Percentiles rank a stretch among this genome's conserved stretches.
Evolutionary conservation across 2,888 invertebrate species (phyloP).

Genomic region (Pachliopta kotzebuea): DNA sequence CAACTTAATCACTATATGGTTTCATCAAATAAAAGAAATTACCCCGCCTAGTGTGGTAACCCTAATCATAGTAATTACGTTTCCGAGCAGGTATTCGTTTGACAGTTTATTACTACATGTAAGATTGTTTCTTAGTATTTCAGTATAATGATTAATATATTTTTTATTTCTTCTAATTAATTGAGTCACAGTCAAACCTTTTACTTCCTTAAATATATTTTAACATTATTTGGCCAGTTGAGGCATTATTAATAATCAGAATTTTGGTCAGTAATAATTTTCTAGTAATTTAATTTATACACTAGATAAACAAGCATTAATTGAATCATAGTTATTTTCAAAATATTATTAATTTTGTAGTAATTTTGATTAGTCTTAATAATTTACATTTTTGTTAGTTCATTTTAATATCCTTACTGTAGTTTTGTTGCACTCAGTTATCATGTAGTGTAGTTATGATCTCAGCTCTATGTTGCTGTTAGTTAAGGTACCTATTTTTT

Average conservation of each 20-base stretch:
- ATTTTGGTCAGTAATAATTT: constrained; percentile 39
- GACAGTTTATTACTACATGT: too few relatives aligned
- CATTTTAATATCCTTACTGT: constrained; percentile 6
- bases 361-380: not conserved
- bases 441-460: constrained; percentile 33
- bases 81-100: too few relatives aligned
- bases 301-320: not conserved
- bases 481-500: constrained; percentile 23
- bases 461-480: constrained; percentile 35
- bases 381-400: not conserved
- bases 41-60: too few relatives aligned
- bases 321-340: too few relatives aligned
- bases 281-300: not conserved
- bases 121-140: too few relatives aligned
- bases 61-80: too few relatives aligned
- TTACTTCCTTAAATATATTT: too few relatives aligned
- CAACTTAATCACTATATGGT: too few relatives aligned
- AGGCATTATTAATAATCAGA: constrained; percentile 32
- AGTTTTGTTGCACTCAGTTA: constrained; percentile 12
- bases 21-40: too few relatives aligned
- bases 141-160: too few relatives aligned
- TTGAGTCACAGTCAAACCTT: too few relatives aligned
- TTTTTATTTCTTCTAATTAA: too few relatives aligned
- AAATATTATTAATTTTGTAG: not conserved
- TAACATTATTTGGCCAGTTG: constrained; percentile 29